Evolutionary conservation across 2,113 vertebrate species (phyloP), one percentile per base, ranked within the genome.

Genomic region (Prunella fulvescens): DNA sequence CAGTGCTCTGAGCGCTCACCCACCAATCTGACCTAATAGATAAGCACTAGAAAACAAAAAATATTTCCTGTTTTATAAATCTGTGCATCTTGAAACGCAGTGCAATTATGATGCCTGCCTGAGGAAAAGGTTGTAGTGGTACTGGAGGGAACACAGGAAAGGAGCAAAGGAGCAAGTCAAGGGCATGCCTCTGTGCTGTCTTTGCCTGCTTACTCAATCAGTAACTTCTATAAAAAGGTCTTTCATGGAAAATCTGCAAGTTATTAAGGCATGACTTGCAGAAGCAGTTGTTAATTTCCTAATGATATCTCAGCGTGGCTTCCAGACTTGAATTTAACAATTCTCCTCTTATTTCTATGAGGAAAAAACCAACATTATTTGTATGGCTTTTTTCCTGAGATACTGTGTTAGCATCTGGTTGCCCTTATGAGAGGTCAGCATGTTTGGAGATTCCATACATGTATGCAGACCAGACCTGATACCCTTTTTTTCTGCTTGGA

Each of bases 171-270:
- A 91, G 24, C 24, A 28, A 53, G 25, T 20, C 1, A 5, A 56
- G 19, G 7, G 12, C 23, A 18, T 0, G 0, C 31, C 35, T 87
- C 9, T 54, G 0, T 66, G 20, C 45, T 74, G 8, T 47, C 39
- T 76, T 91, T 62, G 35, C 45, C 9, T 45, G 37, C 29, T 78
- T 56, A 47, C 14, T 82, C 13, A 6, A 4, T 77, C 37, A 39
- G 31, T 51, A 79, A 37, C 40, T 67, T 67, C 22, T 72, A 6
- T 14, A 28, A 28, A 57, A 87, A 39, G 19, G 24, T 50, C 33
- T 81, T 77, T 40, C 24, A 83, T 37, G 35, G 76, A 61, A 86
- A 91, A 62, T 65, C 19, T 82, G 3, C 26, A 69, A 47, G 29
- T 42, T 76, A 53, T 44, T 24, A 39, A 45, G 17, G 12, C 14